Conservation (phyloP, 2,113 vertebrate genomes). For the Phaetusa simplex region DNA sequence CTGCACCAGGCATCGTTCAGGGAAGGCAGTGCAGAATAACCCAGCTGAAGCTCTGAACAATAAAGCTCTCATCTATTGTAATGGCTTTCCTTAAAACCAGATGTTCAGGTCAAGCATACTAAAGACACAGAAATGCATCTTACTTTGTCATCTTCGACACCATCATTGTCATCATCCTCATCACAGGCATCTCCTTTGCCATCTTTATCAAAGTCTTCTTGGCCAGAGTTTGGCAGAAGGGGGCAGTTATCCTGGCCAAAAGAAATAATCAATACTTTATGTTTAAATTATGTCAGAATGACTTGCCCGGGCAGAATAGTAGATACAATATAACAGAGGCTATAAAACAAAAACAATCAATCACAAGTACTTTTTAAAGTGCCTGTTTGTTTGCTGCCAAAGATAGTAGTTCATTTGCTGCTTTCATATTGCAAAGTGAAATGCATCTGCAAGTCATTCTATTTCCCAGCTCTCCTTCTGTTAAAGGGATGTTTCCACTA, state of each 20-base stretch:
- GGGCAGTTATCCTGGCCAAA: slow-evolving; percentile 92
- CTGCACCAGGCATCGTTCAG: not conserved
- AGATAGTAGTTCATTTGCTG: slow-evolving; percentile 1
- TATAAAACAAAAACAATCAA: not conserved
- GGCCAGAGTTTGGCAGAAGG: slow-evolving; percentile 95
- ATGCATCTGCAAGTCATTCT: slow-evolving; percentile 14
- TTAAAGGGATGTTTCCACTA: not conserved
- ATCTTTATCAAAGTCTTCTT: slow-evolving; percentile 97
- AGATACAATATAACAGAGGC: not conserved
- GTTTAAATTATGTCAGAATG: not conserved
- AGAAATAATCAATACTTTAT: not conserved
- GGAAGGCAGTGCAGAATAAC: not conserved
- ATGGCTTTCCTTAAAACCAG: not conserved
- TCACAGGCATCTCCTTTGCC: slow-evolving; percentile 96
- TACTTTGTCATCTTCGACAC: slow-evolving; percentile 91
- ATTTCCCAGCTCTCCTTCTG: not conserved
- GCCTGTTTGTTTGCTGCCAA: not conserved
- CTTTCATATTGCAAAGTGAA: not conserved
- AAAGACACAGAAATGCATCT: not conserved
- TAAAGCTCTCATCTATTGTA: not conserved
- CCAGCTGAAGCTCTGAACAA: not conserved
- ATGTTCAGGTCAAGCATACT: not conserved
- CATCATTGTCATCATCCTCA: slow-evolving; percentile 95
- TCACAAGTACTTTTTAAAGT: not conserved
- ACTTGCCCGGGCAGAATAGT: not conserved